phyloP scores from a whole-genome alignment of 2,888 invertebrate species.

The Pseudoips prasinana region DNA sequence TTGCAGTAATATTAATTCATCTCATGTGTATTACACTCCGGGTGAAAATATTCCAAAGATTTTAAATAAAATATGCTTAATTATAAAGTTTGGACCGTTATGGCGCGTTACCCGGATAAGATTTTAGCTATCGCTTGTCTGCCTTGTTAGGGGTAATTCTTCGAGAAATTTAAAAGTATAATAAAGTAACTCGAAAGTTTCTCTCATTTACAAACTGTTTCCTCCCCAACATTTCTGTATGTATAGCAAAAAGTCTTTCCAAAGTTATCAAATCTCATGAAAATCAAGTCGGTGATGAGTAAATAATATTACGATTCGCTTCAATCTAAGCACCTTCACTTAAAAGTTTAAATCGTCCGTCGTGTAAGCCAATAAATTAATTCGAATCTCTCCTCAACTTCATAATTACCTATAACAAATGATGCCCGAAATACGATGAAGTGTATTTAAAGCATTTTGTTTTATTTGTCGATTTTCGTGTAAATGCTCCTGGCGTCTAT shows the following conservation, averaged over 20 bases:
- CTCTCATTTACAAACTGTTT: no score
- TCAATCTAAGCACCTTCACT: slow-evolving; percentile 15
- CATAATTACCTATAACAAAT: slow-evolving; percentile 41
- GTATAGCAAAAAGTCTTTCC: no score
- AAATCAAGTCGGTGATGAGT: slow-evolving; percentile 12
- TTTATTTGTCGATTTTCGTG: slow-evolving; percentile 45
- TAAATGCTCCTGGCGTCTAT: slow-evolving; percentile 47
- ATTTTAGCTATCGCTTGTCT: slow-evolving; percentile 4
- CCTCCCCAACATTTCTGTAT: no score
- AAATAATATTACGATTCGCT: slow-evolving; percentile 14
- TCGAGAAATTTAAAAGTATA: no score
- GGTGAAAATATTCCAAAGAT: slow-evolving; percentile 8
- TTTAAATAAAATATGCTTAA: slow-evolving; percentile 27
- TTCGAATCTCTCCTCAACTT: slow-evolving; percentile 40
- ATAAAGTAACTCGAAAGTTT: no score
- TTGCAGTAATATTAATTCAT: slow-evolving; percentile 22
- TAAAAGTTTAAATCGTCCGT: slow-evolving; percentile 29
- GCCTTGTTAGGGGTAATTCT: not conserved
- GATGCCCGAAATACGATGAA: slow-evolving; percentile 23
- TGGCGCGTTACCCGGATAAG: slow-evolving; percentile 1
- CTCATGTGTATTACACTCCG: slow-evolving; percentile 24
- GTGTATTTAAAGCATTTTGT: slow-evolving; percentile 40
- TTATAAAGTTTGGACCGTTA: slow-evolving; percentile 18
- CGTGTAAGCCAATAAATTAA: slow-evolving; percentile 42
- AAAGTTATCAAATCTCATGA: not conserved